phyloP scores from a whole-genome alignment of 2,888 invertebrate species.

The Antheraea assamensis region DNA sequence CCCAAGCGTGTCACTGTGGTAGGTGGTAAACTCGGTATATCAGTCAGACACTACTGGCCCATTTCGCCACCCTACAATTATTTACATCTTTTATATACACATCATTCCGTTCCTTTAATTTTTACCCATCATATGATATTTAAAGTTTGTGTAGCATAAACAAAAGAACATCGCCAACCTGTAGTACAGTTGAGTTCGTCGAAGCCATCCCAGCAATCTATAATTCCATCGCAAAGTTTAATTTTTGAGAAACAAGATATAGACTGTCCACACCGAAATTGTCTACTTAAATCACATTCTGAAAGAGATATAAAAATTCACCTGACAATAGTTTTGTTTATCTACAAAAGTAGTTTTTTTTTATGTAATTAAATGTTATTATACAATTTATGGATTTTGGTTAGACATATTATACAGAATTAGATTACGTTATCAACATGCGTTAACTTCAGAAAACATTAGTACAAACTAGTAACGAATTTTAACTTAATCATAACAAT shows the following conservation, averaged over 20 bases:
- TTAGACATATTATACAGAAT: not conserved
- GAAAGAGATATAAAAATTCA: slow-evolving; percentile 44
- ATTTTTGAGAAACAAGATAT: slow-evolving; percentile 87
- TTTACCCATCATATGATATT: too few species aligned
- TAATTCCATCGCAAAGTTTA: slow-evolving; percentile 86
- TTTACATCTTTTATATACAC: too few species aligned
- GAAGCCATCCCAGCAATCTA: slow-evolving; percentile 90
- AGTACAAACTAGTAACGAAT: not conserved
- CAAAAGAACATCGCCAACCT: not conserved
- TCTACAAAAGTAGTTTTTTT: not conserved
- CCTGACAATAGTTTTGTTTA: not conserved
- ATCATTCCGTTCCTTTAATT: too few species aligned
- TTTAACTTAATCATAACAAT: not conserved
- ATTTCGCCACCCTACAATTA: too few species aligned
- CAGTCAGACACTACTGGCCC: too few species aligned
- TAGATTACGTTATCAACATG: not conserved
- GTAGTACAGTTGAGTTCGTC: slow-evolving; percentile 87
- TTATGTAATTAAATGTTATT: not conserved
- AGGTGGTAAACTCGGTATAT: too few species aligned
- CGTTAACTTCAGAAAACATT: not conserved
- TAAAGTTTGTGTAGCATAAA: not conserved
- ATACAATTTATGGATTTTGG: not conserved
- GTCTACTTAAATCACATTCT: slow-evolving; percentile 85
- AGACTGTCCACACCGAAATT: slow-evolving; percentile 88
- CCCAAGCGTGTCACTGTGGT: too few species aligned